Evolutionary conservation across 2,888 invertebrate species (phyloP).

Genomic region (Liodrosophila aerea): DNA sequence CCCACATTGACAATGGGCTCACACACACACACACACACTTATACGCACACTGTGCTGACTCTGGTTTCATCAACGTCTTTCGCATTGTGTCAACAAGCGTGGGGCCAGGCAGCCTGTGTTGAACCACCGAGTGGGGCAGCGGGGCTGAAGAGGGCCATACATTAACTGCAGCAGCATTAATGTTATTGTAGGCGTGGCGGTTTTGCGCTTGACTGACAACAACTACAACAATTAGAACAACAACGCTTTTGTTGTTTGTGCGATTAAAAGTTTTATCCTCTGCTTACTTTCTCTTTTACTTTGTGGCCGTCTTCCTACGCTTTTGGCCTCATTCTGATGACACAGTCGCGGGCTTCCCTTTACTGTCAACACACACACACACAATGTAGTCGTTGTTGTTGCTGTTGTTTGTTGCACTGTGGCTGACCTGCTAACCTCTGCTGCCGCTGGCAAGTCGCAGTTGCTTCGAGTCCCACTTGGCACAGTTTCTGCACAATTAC

Average conservation of each 20-base stretch:
- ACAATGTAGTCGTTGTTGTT: conserved; percentile 1
- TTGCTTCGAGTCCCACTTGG: conserved; percentile 57
- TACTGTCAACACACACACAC: conserved; percentile 22
- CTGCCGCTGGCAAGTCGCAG: conserved; percentile 41
- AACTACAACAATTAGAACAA: conserved; percentile 19
- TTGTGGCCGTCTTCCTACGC: conserved; percentile 48
- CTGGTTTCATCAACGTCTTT: conserved; percentile 25
- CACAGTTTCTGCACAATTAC: conserved; percentile 72
- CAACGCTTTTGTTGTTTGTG: conserved; percentile 62
- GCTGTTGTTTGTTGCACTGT: conserved; percentile 32
- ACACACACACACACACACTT: conserved; percentile 22
- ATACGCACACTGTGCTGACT: conserved; percentile 7
- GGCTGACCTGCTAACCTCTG: conserved; percentile 80
- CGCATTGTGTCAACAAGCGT: no score
- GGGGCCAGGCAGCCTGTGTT: conserved; percentile 43
- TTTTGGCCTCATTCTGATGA: conserved; percentile 66
- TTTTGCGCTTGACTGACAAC: conserved; percentile 52
- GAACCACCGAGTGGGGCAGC: conserved; percentile 4
- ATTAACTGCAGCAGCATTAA: conserved; percentile 74
- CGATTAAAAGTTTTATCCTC: conserved; percentile 75
- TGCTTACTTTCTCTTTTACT: conserved; percentile 29
- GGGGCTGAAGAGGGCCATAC: conserved; percentile 20
- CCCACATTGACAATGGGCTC: conserved; percentile 67
- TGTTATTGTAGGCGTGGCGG: conserved; percentile 69
- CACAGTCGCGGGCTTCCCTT: conserved; percentile 50